A percentile compares a stretch with the other conserved stretches of the same genome.
Evolutionary conservation across 2,113 vertebrate species (phyloP).

Genomic region (Hippocampus comes): DNA sequence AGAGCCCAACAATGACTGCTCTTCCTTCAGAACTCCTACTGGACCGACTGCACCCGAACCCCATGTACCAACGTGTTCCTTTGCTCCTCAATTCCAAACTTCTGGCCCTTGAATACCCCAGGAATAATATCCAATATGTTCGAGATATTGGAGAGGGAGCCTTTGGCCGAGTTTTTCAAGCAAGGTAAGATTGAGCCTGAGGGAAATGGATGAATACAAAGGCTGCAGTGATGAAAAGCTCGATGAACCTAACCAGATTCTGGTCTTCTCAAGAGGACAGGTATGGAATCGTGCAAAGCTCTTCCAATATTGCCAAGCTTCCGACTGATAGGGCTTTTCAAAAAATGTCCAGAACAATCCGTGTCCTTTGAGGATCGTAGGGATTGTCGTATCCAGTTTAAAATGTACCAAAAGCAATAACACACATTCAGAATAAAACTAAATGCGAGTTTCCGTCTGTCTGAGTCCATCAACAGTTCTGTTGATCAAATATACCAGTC

Average conservation of each 20-base stretch:
- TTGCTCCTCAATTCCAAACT: slow-evolving; percentile 93
- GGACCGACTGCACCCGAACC: slow-evolving; percentile 93
- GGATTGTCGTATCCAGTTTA: too few species aligned
- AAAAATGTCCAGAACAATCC: neutral
- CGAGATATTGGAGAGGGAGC: slow-evolving; percentile 96
- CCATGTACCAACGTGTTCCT: slow-evolving; percentile 96
- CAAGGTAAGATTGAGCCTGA: slow-evolving; percentile 75
- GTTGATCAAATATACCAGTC: too few species aligned
- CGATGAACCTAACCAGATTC: neutral
- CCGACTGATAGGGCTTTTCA: neutral
- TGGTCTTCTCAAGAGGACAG: neutral
- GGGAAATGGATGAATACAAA: neutral
- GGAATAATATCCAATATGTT: slow-evolving; percentile 97
- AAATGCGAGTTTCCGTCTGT: too few species aligned
- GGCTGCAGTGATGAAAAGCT: neutral
- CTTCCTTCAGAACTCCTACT: slow-evolving; percentile 92
- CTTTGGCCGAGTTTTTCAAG: slow-evolving; percentile 96
- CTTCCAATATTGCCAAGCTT: neutral
- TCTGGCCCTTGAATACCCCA: slow-evolving; percentile 91
- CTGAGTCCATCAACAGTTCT: too few species aligned
- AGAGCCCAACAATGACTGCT: slow-evolving; percentile 81
- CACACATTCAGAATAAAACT: slow-evolving; percentile 31
- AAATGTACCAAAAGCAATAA: slow-evolving; percentile 14
- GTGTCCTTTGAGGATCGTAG: neutral
- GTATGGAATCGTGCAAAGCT: neutral